phyloP scores from a whole-genome alignment of 2,888 invertebrate genomes.

The Meloe dianella region DNA sequence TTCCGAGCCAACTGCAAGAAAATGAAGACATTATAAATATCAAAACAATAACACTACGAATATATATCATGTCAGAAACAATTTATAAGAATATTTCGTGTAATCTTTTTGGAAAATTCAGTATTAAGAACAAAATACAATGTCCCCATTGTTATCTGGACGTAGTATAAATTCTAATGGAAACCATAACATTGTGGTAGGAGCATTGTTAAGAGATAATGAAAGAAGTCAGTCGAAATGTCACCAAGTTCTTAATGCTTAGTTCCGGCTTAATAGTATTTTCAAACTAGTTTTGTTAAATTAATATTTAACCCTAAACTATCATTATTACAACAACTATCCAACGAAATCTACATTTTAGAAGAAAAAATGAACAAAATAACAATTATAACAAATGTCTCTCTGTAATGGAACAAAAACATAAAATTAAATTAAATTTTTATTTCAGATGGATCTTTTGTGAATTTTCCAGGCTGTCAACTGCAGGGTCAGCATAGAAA shows the following conservation, averaged over 20 bases:
- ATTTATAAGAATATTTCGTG: slow-evolving; percentile 33
- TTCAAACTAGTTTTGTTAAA: not conserved
- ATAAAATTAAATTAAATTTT: slow-evolving; percentile 1
- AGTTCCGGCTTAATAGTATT: not conserved
- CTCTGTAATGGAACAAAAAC: slow-evolving; percentile 4
- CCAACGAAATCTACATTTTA: not conserved
- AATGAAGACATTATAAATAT: slow-evolving; percentile 15
- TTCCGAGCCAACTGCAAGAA: slow-evolving; percentile 5
- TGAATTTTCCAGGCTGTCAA: slow-evolving; percentile 10
- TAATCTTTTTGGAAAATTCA: slow-evolving; percentile 21
- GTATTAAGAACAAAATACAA: slow-evolving; percentile 37
- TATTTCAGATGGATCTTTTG: not conserved
- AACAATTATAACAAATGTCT: slow-evolving; percentile 3
- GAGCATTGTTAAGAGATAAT: slow-evolving; percentile 13
- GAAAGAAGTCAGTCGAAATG: slow-evolving; percentile 19
- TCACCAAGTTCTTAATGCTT: slow-evolving; percentile 5
- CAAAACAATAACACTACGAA: slow-evolving; percentile 9
- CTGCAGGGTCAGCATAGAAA: slow-evolving; percentile 10
- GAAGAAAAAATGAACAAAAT: not conserved
- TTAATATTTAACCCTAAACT: not conserved
- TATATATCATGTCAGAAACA: slow-evolving; percentile 22
- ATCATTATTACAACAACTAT: not conserved
- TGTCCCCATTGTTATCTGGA: slow-evolving; percentile 40
- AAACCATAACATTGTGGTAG: slow-evolving; percentile 22
- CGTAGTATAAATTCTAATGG: slow-evolving; percentile 40